Percentiles rank a stretch among this genome's conserved stretches.
phyloP scores from a whole-genome alignment of 2,113 vertebrate genomes.

The Periophthalmodon schlosseri region DNA sequence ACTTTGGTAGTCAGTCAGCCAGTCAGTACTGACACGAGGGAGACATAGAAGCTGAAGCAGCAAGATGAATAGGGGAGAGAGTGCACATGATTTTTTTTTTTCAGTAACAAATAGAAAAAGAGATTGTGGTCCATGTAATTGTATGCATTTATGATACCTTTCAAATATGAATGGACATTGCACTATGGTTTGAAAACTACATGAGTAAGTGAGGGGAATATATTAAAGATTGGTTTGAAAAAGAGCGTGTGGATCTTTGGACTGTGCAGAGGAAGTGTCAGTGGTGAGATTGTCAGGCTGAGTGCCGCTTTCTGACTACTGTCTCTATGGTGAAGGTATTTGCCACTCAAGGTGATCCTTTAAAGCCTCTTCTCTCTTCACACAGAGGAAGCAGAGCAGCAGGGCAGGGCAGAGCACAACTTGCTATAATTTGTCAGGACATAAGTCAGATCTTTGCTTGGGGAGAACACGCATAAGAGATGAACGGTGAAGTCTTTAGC shows the following conservation, averaged over 20 bases:
- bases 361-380: neutral
- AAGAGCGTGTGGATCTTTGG: neutral
- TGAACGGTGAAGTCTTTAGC: slow-evolving; percentile 12
- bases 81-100: too few species aligned
- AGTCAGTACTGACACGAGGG: too few species aligned
- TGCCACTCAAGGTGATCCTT: slow-evolving; percentile 30
- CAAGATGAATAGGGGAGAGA: too few species aligned
- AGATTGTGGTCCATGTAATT: neutral
- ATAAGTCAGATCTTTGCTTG: slow-evolving; percentile 19
- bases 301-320: slow-evolving; percentile 4
- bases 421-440: slow-evolving; percentile 31
- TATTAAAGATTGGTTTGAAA: slow-evolving; percentile 11
- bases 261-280: slow-evolving; percentile 2
- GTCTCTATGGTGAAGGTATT: slow-evolving; percentile 21
- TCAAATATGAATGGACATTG: neutral
- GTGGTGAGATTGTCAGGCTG: slow-evolving; percentile 1
- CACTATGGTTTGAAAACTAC: neutral
- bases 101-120: neutral
- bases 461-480: slow-evolving; percentile 19
- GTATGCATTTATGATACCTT: neutral
- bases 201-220: neutral
- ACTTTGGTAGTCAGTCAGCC: too few species aligned
- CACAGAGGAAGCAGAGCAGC: slow-evolving; percentile 4
- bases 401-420: neutral
- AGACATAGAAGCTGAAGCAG: too few species aligned